Evolutionary conservation across 2,113 vertebrate genomes (phyloP).

Genomic region (Chascanopsetta lugubris): DNA sequence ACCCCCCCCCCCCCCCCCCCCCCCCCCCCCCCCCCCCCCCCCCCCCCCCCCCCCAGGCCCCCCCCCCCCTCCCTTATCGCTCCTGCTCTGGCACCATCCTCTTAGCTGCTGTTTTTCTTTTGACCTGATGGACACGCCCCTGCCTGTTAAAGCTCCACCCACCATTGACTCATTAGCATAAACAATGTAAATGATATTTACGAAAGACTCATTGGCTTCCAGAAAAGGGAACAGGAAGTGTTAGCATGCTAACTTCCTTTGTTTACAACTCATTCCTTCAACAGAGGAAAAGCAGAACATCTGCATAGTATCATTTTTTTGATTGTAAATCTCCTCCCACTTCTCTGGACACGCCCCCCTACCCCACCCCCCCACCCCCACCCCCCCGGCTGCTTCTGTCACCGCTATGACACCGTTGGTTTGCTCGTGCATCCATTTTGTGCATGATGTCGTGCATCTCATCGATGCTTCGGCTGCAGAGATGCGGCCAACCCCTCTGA

Average conservation of each 20-base stretch:
- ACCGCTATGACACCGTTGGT: not conserved
- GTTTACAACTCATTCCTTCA: no score
- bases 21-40: not conserved
- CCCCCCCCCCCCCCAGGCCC: not conserved
- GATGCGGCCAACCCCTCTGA: conserved; percentile 19
- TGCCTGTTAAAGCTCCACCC: not conserved
- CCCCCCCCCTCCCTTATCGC: conserved; percentile 6
- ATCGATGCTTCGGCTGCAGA: not conserved
- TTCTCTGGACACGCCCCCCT: no score
- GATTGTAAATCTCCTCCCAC: no score
- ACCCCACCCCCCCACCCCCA: not conserved
- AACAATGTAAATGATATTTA: no score
- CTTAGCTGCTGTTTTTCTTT: conserved; percentile 11
- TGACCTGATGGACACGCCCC: not conserved
- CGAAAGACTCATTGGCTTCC: no score
- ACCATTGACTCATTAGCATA: not conserved
- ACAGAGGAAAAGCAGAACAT: no score
- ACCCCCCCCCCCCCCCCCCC: not conserved
- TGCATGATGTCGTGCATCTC: conserved; percentile 44
- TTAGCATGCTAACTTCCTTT: no score
- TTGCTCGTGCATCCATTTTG: conserved; percentile 44
- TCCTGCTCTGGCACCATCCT: conserved; percentile 9
- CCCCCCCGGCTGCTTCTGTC: not conserved
- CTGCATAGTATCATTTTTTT: no score
- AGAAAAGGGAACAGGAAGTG: no score